Conservation (phyloP, 2,113 vertebrate genomes). For the Chinchilla lanigera region DNA sequence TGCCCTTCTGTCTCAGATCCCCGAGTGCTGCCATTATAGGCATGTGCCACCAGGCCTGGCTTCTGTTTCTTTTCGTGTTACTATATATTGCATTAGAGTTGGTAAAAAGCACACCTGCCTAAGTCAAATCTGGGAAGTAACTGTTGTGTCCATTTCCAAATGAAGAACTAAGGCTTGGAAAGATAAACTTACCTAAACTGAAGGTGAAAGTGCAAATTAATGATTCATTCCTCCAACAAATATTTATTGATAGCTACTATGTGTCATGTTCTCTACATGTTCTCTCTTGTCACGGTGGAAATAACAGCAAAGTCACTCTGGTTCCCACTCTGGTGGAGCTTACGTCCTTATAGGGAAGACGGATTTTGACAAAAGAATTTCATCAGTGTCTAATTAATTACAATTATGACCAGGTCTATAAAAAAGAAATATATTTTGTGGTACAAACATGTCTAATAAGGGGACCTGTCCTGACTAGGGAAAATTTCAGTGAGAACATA, state of each 20-base stretch:
- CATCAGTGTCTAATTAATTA: neutral
- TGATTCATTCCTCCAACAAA: neutral
- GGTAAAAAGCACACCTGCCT: neutral
- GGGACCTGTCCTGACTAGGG: neutral
- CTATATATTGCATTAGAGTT: neutral
- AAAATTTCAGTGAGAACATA: neutral
- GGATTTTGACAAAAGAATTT: neutral
- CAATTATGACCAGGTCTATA: neutral
- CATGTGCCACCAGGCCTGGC: neutral
- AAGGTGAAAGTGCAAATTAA: slow-evolving; percentile 7
- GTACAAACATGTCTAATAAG: neutral
- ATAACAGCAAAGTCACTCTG: neutral
- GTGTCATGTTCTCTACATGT: neutral
- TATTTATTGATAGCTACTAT: neutral
- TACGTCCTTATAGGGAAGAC: neutral
- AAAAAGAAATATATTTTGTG: neutral
- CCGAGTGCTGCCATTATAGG: neutral
- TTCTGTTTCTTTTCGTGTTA: neutral
- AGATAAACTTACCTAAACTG: neutral
- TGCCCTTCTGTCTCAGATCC: neutral
- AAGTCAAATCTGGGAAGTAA: neutral
- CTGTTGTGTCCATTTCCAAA: neutral
- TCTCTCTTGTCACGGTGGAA: too few relatives aligned
- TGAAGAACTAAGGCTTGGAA: neutral
- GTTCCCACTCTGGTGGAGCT: neutral